Evolutionary conservation across 1,140 invertebrate species (phyloP), one percentile per base, ranked within the genome.

Genomic region (Triops cancriformis): DNA sequence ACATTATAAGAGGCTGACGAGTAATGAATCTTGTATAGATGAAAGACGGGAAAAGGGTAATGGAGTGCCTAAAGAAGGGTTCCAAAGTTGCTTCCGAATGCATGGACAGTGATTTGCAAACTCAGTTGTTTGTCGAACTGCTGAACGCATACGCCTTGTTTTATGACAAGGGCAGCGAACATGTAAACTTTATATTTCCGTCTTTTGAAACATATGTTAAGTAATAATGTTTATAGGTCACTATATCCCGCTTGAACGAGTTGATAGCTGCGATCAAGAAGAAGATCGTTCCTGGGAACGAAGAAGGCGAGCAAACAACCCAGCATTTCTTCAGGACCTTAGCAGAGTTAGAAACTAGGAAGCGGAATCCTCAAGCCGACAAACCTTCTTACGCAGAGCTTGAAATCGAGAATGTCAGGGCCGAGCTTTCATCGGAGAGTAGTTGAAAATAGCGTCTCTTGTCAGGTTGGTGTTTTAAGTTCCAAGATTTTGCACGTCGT

Each of bases 41-140:
- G 85, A 92, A 92, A 80, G 96, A 99, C 85, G 94, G 93, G 7
- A 92, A 93, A 81, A 88, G 94, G 76, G 97, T 98, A 0, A 86
- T 96, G 64, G 97, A 99, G 82, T 99, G 97, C 85, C 86, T 99
- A 76, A 98, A 98, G 84, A 98, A 98, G 85, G 95, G 94, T 6
- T 90, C 95, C 1, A 91, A 94, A 79, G 97, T 98, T 80, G 95
- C 95, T 2, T 95, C 93, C 81, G 96, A 99, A 81, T 99, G 97
- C 81, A 96, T 99, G 93, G 97, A 99, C 85, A 90, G 90, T n/a
- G 92, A 93, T 4, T 96, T 98, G 26, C 96, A 99, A 86, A 94
- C 96, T 9, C 96, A 98, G 83, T 87, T 99, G 2, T 94, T 96
- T 83, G 94, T 97, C 23, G 97, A 98, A 85, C 88, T 99, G 74